These are phyloP conservation scores for Lasioglossum leucozonium DNA, from an alignment of 2,888 invertebrate genomes.

Conservation along the genomic window DNA sequence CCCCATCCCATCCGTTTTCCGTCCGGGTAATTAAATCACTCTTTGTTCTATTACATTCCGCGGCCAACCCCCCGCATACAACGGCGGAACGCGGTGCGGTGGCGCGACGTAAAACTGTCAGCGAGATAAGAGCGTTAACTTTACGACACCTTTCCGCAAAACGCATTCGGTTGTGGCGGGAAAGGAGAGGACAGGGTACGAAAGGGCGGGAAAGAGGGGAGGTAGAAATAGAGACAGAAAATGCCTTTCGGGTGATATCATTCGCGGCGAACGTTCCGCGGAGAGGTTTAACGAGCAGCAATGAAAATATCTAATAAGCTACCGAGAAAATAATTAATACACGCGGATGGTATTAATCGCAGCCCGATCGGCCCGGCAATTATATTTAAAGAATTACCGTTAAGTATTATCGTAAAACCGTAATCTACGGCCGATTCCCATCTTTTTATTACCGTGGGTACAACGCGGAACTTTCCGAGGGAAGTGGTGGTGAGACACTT, in stretches of 20 bases:
- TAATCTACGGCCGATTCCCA: conserved; percentile 4
- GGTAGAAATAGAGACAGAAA: conserved; percentile 24
- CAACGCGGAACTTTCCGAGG: background rate
- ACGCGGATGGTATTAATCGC: conserved; percentile 52
- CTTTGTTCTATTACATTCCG: conserved; percentile 57
- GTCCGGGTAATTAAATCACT: conserved; percentile 64
- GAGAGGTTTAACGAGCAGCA: conserved; percentile 58
- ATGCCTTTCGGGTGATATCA: conserved; percentile 64
- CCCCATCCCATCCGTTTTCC: conserved; percentile 3
- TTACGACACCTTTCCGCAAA: conserved; percentile 55
- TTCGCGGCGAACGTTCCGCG: conserved; percentile 36
- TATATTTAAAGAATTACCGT: conserved; percentile 47
- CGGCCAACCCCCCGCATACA: conserved; percentile 8
- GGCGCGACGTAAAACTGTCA: conserved; percentile 63
- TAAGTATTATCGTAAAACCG: conserved; percentile 55
- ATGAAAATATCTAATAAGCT: conserved; percentile 66
- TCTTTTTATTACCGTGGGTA: background rate
- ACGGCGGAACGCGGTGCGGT: background rate
- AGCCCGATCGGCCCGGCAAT: conserved; percentile 40
- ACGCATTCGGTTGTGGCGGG: conserved; percentile 32
- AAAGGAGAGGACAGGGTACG: background rate
- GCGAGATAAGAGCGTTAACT: conserved; percentile 61
- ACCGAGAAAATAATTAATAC: conserved; percentile 62
- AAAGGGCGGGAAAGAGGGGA: background rate
- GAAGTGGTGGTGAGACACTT: conserved; percentile 12